phyloP scores from a whole-genome alignment of 2,797 vertebrate genomes.

The Pelodytes ibericus region DNA sequence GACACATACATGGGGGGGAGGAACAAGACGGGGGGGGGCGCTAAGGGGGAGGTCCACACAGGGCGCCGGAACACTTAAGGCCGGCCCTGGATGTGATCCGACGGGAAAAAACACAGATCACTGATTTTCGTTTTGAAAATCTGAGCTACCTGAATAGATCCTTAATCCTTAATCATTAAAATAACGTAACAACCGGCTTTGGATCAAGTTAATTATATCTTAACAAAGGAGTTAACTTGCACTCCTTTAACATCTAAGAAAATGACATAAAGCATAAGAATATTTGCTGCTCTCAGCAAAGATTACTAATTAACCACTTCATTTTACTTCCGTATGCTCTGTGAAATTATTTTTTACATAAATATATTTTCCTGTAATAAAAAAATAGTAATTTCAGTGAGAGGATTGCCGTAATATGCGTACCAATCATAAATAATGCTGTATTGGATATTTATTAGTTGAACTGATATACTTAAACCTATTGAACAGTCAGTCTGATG shows the following conservation, averaged over 20 bases:
- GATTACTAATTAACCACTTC: conserved; percentile 11
- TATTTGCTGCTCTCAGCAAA: not conserved
- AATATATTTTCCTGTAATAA: conserved; percentile 27
- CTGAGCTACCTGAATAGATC: no score
- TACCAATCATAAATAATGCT: conserved; percentile 11
- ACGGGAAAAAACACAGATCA: no score
- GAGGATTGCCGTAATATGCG: not conserved
- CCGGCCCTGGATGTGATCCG: no score
- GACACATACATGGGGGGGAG: no score
- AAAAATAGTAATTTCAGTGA: conserved; percentile 25
- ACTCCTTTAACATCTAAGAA: conserved; percentile 4
- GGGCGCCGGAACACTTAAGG: no score
- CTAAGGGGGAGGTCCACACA: no score
- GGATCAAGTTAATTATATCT: no score
- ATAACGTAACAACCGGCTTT: no score
- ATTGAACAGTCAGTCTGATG: not conserved
- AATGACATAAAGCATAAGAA: not conserved
- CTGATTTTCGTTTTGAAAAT: no score
- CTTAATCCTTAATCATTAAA: no score
- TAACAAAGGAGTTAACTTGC: conserved; percentile 1
- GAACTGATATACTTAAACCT: not conserved
- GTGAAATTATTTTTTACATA: conserved; percentile 28
- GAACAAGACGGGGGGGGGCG: no score
- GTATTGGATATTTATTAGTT: conserved; percentile 27
- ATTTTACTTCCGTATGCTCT: conserved; percentile 24